Evolutionary conservation across 2,113 vertebrate species (phyloP), one percentile per base, ranked within the genome.

Genomic region (Siniperca knerii): DNA sequence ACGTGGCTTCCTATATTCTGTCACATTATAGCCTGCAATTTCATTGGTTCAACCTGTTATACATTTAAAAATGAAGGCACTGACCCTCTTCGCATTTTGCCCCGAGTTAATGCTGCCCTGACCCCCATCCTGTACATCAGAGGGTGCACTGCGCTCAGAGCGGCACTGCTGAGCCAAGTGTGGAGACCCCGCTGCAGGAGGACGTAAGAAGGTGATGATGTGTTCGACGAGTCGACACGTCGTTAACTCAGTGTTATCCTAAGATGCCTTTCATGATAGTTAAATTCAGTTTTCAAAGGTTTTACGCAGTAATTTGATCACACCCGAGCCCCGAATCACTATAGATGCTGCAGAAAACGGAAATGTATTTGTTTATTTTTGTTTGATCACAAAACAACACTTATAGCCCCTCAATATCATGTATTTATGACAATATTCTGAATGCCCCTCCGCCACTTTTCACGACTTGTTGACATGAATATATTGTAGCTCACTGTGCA

Each of bases 101-200:
- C 96, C 29, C 87, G 95, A 16, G 12, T 96, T 0, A 96, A 96
- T 60, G 93, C 95, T 0, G 90, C 83, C 6, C 55, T 96, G 48
- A 96, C 95, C 4, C 96, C 96, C 1, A 8, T 95, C 2, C 80
- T 96, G 71, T 96, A 96, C 89, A 84, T 96, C 40, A 84, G 89
- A 74, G 95, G 96, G 12, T 96, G 96, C 86, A 25, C 80, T 4
- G 81, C 88, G 52, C 89, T 96, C 73, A 90, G 87, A 62, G 77
- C 40, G 8, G 91, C 88, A 20, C 84, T 96, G 60, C 46, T 94
- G 64, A 60, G 71, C 44, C 89, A 71, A 46, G 93, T 96, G 48
- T 93, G 95, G 94, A 92, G 85, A 87, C 21, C 44, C 54, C 88
- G 90, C 84, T 82, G 84, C 42, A 73, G 70, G 37, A 86, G 21